Percentiles rank a stretch among this genome's conserved stretches.
These are phyloP conservation scores for Monodelphis domestica DNA, from an alignment of 2,797 vertebrate species.

Conservation along the genomic window DNA sequence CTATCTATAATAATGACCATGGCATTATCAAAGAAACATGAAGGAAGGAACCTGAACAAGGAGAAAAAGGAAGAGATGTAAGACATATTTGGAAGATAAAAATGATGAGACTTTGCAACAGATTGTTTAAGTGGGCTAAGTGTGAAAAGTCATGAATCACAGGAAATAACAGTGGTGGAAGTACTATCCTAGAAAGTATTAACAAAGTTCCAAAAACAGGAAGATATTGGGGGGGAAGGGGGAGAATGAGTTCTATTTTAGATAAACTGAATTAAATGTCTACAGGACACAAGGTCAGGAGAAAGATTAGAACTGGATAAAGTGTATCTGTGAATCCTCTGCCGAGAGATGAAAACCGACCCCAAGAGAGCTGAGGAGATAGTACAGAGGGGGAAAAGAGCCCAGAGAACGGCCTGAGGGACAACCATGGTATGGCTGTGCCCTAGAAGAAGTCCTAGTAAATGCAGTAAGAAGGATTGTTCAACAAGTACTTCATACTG, in stretches of 20 bases:
- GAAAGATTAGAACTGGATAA: neutral
- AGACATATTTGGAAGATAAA: neutral
- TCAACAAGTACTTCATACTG: neutral
- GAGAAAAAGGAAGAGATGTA: neutral
- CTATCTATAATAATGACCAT: neutral
- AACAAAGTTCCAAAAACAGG: neutral
- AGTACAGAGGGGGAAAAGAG: neutral
- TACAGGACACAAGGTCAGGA: neutral
- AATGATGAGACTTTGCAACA: neutral
- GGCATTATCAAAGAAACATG: neutral
- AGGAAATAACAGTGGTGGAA: neutral
- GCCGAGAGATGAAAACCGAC: neutral
- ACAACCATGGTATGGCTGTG: neutral
- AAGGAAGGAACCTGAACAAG: neutral
- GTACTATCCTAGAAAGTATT: neutral
- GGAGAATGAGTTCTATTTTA: neutral
- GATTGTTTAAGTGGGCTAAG: neutral
- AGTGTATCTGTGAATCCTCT: neutral
- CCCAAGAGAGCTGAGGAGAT: neutral
- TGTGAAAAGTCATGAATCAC: neutral
- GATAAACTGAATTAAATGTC: neutral
- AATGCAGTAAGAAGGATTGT: neutral
- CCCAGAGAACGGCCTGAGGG: neutral
- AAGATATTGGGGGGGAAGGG: neutral
- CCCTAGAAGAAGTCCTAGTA: neutral